Evolutionary conservation across 2,888 invertebrate genomes (phyloP).

Genomic region (Flabesymbios commensalis): DNA sequence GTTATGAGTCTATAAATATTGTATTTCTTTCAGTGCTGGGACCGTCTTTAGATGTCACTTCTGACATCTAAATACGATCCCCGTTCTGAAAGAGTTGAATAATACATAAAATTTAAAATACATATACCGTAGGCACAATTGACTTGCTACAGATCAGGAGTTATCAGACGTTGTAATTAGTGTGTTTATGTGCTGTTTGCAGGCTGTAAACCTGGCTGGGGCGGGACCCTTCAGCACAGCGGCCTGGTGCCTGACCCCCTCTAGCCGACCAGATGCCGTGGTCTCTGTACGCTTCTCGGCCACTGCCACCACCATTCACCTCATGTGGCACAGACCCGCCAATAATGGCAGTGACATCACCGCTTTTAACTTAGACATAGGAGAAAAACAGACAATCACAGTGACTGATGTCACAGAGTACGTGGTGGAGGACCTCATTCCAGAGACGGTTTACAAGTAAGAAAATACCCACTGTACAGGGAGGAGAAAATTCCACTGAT

Average conservation of each 20-base stretch:
- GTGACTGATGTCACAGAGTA: constrained; percentile 60
- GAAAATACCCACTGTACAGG: too few relatives aligned
- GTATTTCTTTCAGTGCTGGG: too few relatives aligned
- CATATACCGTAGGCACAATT: too few relatives aligned
- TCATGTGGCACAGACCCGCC: constrained; percentile 78
- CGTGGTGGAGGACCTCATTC: constrained; percentile 72
- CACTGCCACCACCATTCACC: constrained; percentile 68
- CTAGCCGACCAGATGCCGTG: constrained; percentile 79
- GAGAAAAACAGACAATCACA: constrained; percentile 46
- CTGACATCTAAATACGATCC: too few relatives aligned
- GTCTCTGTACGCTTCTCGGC: constrained; percentile 62
- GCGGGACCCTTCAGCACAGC: constrained; percentile 73
- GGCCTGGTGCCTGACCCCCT: constrained; percentile 73
- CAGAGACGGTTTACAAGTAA: constrained; percentile 77
- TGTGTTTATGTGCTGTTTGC: constrained; percentile 41
- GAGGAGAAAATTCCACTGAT: too few relatives aligned
- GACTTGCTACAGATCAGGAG: too few relatives aligned
- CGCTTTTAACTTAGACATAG: constrained; percentile 77
- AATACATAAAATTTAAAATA: too few relatives aligned
- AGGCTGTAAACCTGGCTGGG: constrained; percentile 83
- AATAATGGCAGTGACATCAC: constrained; percentile 77
- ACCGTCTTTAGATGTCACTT: too few relatives aligned
- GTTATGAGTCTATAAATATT: too few relatives aligned
- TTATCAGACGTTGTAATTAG: background rate
- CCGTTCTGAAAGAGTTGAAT: too few relatives aligned